phyloP scores from a whole-genome alignment of 2,113 vertebrate species.

The Aphyosemion australe region DNA sequence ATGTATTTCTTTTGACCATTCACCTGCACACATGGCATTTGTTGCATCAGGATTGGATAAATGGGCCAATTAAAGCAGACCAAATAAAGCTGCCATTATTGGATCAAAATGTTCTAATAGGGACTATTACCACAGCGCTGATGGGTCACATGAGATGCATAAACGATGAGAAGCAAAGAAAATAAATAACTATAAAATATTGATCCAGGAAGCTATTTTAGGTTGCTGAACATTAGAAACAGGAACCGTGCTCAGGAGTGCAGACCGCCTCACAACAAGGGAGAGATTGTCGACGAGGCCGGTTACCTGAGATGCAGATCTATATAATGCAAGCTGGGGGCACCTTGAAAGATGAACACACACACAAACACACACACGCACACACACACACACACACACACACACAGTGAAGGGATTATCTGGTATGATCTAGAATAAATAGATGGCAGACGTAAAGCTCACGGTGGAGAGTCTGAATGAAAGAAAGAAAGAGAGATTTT shows the following conservation, averaged over 20 bases:
- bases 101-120: no score
- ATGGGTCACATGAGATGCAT: background rate
- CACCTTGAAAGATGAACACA: constrained; percentile 56
- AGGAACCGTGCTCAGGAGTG: constrained; percentile 46
- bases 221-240: constrained; percentile 25
- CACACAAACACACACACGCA: constrained; percentile 2
- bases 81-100: no score
- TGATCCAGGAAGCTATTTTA: constrained; percentile 19
- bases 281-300: constrained; percentile 32
- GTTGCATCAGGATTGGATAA: no score
- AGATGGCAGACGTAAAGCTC: background rate
- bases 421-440: constrained; percentile 32
- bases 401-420: constrained; percentile 43
- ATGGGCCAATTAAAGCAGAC: no score
- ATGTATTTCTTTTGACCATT: no score
- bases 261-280: constrained; percentile 43
- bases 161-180: background rate
- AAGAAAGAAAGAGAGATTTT: constrained; percentile 26
- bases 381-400: constrained; percentile 13
- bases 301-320: constrained; percentile 56
- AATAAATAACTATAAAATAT: constrained; percentile 1
- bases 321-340: constrained; percentile 56
- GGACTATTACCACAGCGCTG: background rate
- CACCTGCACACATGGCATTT: no score
- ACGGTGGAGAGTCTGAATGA: background rate